A percentile compares a stretch with the other conserved stretches of the same genome.
Evolutionary conservation across 1,140 invertebrate genomes (phyloP).

Genomic region (Ceratitis capitata): DNA sequence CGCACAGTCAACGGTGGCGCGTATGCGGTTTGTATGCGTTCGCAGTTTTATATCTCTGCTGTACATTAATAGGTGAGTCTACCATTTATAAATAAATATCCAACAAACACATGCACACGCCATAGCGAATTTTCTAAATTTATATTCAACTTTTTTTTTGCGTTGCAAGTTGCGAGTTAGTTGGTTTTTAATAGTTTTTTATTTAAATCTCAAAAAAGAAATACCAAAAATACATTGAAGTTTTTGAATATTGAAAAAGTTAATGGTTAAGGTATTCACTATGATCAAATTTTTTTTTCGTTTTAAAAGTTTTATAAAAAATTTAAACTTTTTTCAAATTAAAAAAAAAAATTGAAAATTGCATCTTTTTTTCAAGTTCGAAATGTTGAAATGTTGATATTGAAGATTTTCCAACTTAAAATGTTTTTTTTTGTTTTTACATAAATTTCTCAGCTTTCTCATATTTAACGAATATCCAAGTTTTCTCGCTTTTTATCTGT

Average conservation of each 20-base stretch:
- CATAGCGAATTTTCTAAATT: background rate
- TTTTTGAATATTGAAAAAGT: background rate
- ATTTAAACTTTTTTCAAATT: background rate
- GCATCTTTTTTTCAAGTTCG: no score
- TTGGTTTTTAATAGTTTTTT: background rate
- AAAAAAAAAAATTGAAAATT: background rate
- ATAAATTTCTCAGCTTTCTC: no score
- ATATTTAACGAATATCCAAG: no score
- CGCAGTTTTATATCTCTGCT: constrained; percentile 14
- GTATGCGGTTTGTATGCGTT: constrained; percentile 24
- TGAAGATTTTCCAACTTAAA: no score
- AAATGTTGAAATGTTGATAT: no score
- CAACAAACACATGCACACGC: background rate
- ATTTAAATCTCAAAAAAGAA: no score
- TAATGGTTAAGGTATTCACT: background rate
- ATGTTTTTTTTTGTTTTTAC: no score
- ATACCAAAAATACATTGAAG: background rate
- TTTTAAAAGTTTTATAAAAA: background rate
- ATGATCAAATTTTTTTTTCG: no score
- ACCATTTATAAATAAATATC: background rate
- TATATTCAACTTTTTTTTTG: background rate
- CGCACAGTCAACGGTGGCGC: constrained; percentile 1
- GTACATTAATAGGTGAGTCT: constrained; percentile 28
- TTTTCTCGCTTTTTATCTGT: no score
- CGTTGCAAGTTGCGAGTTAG: background rate